These are phyloP conservation scores for Cyphomyrus discorhynchus DNA, from an alignment of 2,113 vertebrate genomes.

Conservation along the genomic window DNA sequence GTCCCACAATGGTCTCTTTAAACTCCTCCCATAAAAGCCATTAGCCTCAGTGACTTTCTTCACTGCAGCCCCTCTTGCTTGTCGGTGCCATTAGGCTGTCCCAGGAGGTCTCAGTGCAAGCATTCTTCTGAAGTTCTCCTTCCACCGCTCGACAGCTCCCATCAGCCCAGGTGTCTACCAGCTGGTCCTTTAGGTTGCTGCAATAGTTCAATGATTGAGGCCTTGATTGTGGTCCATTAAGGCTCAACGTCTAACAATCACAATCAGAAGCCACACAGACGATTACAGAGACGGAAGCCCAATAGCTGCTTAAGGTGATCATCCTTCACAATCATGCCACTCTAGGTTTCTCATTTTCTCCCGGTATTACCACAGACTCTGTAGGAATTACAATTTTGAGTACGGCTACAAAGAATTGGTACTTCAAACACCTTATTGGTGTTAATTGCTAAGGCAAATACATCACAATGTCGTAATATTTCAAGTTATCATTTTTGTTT, in stretches of 20 bases:
- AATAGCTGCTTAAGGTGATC: neutral
- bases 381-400: neutral
- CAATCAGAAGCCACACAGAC: neutral
- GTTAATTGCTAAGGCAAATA: neutral
- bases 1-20: neutral
- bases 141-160: neutral
- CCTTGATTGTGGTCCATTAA: too few relatives aligned
- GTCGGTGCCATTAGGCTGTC: neutral
- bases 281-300: neutral
- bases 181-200: neutral
- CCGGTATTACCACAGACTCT: neutral
- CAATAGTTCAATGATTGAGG: neutral
- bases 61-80: neutral
- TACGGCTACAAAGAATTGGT: neutral
- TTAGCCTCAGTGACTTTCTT: neutral
- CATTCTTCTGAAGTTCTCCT: neutral
- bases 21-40: neutral
- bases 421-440: neutral
- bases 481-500: neutral
- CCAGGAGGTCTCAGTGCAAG: neutral
- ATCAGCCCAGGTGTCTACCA: neutral
- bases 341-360: neutral
- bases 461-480: neutral
- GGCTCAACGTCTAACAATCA: too few relatives aligned
- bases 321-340: neutral